phyloP scores from a whole-genome alignment of 1,140 invertebrate genomes.

The Rhopalosiphum padi region DNA sequence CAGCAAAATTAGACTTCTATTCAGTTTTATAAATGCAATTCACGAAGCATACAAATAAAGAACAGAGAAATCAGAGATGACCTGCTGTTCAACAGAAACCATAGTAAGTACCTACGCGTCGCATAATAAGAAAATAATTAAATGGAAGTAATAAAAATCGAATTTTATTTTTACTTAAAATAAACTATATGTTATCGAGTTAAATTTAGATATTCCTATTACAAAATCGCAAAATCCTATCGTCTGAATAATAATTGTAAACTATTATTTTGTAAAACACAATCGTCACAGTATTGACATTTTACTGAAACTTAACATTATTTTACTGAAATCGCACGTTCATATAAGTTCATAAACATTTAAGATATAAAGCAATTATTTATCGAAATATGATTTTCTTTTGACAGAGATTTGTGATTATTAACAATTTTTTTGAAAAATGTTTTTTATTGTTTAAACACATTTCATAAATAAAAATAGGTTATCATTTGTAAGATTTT shows the following conservation, averaged over 20 bases:
- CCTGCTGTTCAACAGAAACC: not conserved
- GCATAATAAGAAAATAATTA: conserved; percentile 8
- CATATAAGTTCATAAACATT: not conserved
- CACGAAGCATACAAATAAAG: not conserved
- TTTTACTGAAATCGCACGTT: not conserved
- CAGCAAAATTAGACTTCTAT: not conserved
- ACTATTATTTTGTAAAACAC: not conserved
- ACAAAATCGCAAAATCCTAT: not conserved
- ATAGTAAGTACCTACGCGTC: not conserved
- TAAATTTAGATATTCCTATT: not conserved
- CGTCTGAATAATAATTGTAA: not conserved
- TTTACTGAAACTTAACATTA: not conserved
- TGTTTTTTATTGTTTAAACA: not conserved
- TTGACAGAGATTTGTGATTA: not conserved
- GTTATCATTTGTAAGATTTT: not conserved
- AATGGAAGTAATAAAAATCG: not conserved
- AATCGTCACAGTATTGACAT: not conserved
- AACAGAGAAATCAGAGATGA: not conserved
- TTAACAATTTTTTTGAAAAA: not conserved
- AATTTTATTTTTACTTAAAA: not conserved
- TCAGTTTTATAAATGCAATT: not conserved
- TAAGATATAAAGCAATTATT: not conserved
- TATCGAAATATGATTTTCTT: not conserved
- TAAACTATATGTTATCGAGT: not conserved
- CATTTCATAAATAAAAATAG: not conserved